Base-by-base conservation (phyloP, 2,113 vertebrate species). In the Pollachius pollachius region DNA sequence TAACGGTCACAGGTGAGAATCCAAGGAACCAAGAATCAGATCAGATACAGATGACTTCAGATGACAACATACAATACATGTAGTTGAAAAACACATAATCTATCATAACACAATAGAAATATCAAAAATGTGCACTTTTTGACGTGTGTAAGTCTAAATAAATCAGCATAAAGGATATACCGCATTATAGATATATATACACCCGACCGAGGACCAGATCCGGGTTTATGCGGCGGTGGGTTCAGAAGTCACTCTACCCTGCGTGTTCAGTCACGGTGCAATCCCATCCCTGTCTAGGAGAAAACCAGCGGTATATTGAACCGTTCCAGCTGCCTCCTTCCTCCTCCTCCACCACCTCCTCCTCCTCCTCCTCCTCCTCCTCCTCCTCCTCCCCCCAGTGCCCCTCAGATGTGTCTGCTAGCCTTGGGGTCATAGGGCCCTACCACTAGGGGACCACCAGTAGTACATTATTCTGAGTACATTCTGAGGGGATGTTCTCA, bases 1-100 rank as follows among this genome's bases (percentile, higher is more conserved):
- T 93, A 61, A 70, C 77, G 1, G 84, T 93, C 23, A 80, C n/a
- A 83, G 91, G 92, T 93, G 67, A 75, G 73, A 9, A 19, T 18
- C 18, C 9, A 1, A 5, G 6, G 15, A 34, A 37, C 4, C 8
- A 15, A 37, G 62, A 30, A 30, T 41, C 52, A 64, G 15, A 27
- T n/a, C n/a, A n/a, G n/a, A n/a, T n/a, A n/a, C n/a, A n/a, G n/a
- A n/a, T n/a, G n/a, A n/a, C n/a, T 27, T 27, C 27, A 27, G 27
- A 27, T 27, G 27, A 27, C 2, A 27, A 4, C 27, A 27, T 27
- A 27, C 27, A 27, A 27, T 27, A 27, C 2, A 27, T 27, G 27
- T 27, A 27, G 27, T 27, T 27, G 4, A 27, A 27, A 27, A 27
- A 27, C 27, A 27, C 27, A 27, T 27, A 27, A 27, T 27, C 2